Evolutionary conservation across 2,888 invertebrate genomes (phyloP).

Genomic region (Andrena bicolor): DNA sequence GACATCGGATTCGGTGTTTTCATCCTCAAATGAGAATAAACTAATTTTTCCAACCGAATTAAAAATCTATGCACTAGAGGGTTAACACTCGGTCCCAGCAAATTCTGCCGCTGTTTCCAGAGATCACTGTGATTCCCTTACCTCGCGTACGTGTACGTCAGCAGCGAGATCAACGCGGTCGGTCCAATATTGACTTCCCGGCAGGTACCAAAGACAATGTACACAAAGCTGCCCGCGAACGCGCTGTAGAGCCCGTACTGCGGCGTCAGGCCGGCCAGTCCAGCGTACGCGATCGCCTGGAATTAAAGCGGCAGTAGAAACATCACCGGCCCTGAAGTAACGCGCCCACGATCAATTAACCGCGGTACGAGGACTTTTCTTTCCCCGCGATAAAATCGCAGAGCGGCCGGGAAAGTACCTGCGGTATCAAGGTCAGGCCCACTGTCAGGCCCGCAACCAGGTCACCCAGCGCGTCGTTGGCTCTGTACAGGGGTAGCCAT

Average conservation of each 20-base stretch:
- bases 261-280: constrained; percentile 77
- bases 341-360: no score
- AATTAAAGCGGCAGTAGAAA: constrained; percentile 21
- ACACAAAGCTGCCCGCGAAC: constrained; percentile 91
- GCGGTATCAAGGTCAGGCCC: constrained; percentile 84
- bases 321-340: background rate
- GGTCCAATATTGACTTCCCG: constrained; percentile 90
- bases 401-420: constrained; percentile 73
- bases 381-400: no score
- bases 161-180: constrained; percentile 91
- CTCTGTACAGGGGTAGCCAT: constrained; percentile 85
- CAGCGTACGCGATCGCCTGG: constrained; percentile 81
- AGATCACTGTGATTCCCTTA: constrained; percentile 47
- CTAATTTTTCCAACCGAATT: no score
- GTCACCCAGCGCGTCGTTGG: constrained; percentile 85
- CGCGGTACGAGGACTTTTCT: background rate
- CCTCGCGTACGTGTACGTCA: constrained; percentile 88
- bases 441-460: constrained; percentile 87
- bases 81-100: no score
- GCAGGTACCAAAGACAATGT: constrained; percentile 91
- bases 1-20: no score
- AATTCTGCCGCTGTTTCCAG: background rate
- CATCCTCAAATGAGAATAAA: no score
- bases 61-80: no score
- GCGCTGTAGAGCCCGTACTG: constrained; percentile 95